These are phyloP conservation scores for Thamnaconus septentrionalis DNA, from an alignment of 2,113 vertebrate species.

Conservation along the genomic window DNA sequence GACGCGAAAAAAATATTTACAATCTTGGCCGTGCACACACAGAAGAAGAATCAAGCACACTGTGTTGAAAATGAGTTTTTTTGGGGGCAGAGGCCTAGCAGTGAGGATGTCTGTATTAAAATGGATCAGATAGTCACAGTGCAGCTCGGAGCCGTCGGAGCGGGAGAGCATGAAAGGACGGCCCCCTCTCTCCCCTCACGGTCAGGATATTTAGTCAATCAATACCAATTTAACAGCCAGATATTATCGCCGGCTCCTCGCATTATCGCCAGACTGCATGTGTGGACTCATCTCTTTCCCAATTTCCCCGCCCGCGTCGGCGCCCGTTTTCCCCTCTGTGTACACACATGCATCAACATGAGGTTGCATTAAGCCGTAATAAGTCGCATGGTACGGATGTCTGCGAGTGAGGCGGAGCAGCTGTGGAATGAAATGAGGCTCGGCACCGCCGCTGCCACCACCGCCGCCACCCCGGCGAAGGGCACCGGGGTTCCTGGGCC, in stretches of 20 bases:
- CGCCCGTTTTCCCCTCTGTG: slow-evolving; percentile 33
- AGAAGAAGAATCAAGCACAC: slow-evolving; percentile 32
- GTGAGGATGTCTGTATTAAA: slow-evolving; percentile 63
- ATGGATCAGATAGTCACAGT: slow-evolving; percentile 69
- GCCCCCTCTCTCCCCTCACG: slow-evolving; percentile 54
- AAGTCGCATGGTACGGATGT: slow-evolving; percentile 55
- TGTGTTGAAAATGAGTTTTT: slow-evolving; percentile 58
- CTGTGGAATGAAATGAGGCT: slow-evolving; percentile 63
- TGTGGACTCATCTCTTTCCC: slow-evolving; percentile 58
- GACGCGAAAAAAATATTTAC: slow-evolving; percentile 36
- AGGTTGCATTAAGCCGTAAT: slow-evolving; percentile 65
- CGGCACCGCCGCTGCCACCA: slow-evolving; percentile 19
- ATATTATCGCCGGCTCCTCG: slow-evolving; percentile 65
- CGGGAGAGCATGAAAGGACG: slow-evolving; percentile 60
- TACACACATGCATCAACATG: slow-evolving; percentile 68
- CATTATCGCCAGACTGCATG: slow-evolving; percentile 67
- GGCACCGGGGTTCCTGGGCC: slow-evolving; percentile 34
- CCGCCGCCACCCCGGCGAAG: slow-evolving; percentile 20
- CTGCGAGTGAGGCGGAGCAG: slow-evolving; percentile 50
- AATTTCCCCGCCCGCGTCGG: slow-evolving; percentile 35
- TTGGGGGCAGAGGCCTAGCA: slow-evolving; percentile 40
- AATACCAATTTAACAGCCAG: slow-evolving; percentile 72
- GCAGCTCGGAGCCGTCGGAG: slow-evolving; percentile 51
- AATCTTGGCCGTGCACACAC: slow-evolving; percentile 4
- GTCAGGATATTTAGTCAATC: slow-evolving; percentile 72